Conservation (phyloP, 92 coral and sea anemone species). For the Porites rus region DNA sequence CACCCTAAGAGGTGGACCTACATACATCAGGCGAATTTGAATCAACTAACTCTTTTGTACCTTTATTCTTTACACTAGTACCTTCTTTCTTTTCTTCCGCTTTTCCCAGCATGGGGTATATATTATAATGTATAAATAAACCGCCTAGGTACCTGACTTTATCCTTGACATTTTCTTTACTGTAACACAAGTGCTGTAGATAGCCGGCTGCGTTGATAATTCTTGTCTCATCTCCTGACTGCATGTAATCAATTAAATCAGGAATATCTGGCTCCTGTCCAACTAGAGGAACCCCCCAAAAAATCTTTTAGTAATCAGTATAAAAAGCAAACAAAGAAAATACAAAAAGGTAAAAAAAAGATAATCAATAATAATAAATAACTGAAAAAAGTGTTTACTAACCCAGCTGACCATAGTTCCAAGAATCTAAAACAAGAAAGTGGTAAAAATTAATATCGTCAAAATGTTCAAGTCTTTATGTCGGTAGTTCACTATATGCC, state of each 20-base stretch:
- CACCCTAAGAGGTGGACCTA: too few relatives aligned
- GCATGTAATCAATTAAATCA: constrained; percentile 93
- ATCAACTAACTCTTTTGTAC: neutral
- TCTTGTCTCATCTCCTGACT: constrained; percentile 79
- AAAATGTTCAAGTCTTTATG: neutral
- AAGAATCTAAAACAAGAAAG: constrained; percentile 68
- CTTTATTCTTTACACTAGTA: neutral
- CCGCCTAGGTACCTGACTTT: constrained; percentile 83
- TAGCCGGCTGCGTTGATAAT: constrained; percentile 91
- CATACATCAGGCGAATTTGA: too few relatives aligned
- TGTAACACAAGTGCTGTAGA: constrained; percentile 93
- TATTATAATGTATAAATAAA: too few relatives aligned
- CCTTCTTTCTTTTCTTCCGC: neutral
- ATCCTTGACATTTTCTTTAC: constrained; percentile 86
- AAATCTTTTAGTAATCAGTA: neutral
- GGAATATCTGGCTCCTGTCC: constrained; percentile 96
- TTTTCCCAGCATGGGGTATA: neutral
- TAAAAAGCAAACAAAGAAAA: neutral
- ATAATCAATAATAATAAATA: neutral
- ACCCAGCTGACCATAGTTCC: constrained; percentile 83
- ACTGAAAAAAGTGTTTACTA: constrained; percentile 8
- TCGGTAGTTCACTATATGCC: neutral
- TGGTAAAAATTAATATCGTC: neutral
- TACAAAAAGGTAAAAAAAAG: neutral
- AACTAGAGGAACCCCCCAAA: constrained; percentile 39